Conservation (phyloP, 1,140 invertebrate species). For the Latrodectus geometricus region DNA sequence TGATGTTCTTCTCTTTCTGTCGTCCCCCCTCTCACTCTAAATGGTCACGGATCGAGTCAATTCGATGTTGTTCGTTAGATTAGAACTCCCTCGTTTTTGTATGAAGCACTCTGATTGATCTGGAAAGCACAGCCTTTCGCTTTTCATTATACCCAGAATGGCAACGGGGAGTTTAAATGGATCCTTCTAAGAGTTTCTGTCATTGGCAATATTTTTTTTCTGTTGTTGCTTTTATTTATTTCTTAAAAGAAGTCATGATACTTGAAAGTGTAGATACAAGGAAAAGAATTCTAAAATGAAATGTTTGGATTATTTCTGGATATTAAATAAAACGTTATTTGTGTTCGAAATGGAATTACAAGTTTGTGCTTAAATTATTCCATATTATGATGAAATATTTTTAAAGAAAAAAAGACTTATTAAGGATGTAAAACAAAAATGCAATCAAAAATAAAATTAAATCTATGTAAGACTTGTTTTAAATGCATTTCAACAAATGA, state of each 20-base stretch:
- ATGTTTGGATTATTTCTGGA: neutral
- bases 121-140: slow-evolving; percentile 21
- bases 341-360: neutral
- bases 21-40: slow-evolving; percentile 32
- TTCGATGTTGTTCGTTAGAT: slow-evolving; percentile 49
- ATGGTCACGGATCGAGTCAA: slow-evolving; percentile 58
- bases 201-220: neutral
- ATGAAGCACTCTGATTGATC: slow-evolving; percentile 50
- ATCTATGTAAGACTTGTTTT: too few relatives aligned
- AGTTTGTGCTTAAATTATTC: neutral
- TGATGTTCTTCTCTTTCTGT: neutral
- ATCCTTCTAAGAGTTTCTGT: neutral
- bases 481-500: too few relatives aligned
- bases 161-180: neutral
- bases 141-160: slow-evolving; percentile 45
- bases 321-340: neutral
- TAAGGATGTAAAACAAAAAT: too few relatives aligned
- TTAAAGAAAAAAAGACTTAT: too few relatives aligned
- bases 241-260: neutral
- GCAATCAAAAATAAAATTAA: too few relatives aligned
- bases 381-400: neutral
- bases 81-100: slow-evolving; percentile 41
- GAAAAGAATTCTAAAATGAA: neutral
- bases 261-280: neutral
- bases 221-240: too few relatives aligned